Evolutionary conservation across 1,140 invertebrate genomes (phyloP).

Genomic region (Bradynema listronoti): DNA sequence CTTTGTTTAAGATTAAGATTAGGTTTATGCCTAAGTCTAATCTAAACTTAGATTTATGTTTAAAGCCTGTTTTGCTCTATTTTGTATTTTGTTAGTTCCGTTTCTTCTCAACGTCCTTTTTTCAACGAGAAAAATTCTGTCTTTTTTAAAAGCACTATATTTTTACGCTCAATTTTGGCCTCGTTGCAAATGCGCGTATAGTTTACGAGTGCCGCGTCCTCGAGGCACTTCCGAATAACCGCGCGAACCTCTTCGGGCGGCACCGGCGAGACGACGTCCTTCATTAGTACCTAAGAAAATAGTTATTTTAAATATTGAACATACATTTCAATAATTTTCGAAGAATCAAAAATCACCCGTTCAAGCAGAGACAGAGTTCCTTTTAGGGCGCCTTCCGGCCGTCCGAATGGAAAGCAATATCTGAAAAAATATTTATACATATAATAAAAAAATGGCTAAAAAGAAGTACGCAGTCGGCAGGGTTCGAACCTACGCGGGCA

Average conservation of each 20-base stretch:
- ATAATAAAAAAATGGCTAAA: slow-evolving; percentile 1
- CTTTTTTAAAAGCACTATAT: slow-evolving; percentile 15
- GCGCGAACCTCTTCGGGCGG: slow-evolving; percentile 86
- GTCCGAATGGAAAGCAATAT: slow-evolving; percentile 94
- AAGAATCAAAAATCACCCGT: slow-evolving; percentile 64
- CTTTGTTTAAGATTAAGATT: too few relatives aligned
- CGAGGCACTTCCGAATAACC: slow-evolving; percentile 85
- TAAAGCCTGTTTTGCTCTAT: too few relatives aligned
- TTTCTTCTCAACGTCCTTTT: too few relatives aligned
- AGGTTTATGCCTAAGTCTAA: too few relatives aligned
- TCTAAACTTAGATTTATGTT: too few relatives aligned
- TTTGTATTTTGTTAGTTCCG: too few relatives aligned
- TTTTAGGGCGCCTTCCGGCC: slow-evolving; percentile 93
- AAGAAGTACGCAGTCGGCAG: slow-evolving; percentile 48
- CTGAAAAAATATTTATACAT: slow-evolving; percentile 60
- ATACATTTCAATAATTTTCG: neutral
- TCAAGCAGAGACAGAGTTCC: slow-evolving; percentile 88
- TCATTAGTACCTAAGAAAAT: slow-evolving; percentile 76
- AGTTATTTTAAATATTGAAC: neutral
- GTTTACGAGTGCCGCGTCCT: slow-evolving; percentile 93
- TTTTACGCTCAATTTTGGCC: slow-evolving; percentile 90
- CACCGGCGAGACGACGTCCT: slow-evolving; percentile 94
- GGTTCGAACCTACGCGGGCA: slow-evolving; percentile 51
- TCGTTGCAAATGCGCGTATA: slow-evolving; percentile 90
- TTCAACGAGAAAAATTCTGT: too few relatives aligned